A percentile compares a stretch with the other conserved stretches of the same genome.
Conservation (phyloP, 2,797 vertebrate genomes). For the Siniperca scherzeri region DNA sequence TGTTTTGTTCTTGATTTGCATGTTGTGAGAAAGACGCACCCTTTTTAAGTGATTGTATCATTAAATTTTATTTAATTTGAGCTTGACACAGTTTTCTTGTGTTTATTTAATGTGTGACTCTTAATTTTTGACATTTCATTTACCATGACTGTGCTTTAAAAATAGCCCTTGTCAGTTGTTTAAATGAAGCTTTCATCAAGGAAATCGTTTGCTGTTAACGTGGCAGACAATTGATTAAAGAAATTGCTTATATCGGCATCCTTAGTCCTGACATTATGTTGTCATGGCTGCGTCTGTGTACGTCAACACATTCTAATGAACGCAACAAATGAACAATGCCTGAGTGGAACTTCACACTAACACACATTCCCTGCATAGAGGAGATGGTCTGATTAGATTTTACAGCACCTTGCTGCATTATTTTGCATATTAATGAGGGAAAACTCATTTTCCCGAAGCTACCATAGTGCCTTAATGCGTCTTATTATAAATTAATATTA, state of each 20-base stretch:
- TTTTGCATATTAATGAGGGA: conserved; percentile 76
- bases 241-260: conserved; percentile 36
- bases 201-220: conserved; percentile 55
- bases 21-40: not conserved
- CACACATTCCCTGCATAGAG: conserved; percentile 29
- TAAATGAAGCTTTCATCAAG: conserved; percentile 33
- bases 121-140: conserved; percentile 45
- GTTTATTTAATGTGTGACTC: conserved; percentile 31
- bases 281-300: not conserved
- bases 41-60: conserved; percentile 15
- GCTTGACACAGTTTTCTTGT: conserved; percentile 2
- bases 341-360: conserved; percentile 37
- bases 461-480: conserved; percentile 41
- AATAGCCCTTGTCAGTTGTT: conserved; percentile 21
- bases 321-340: conserved; percentile 22
- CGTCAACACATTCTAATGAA: conserved; percentile 9
- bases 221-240: conserved; percentile 32
- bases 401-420: conserved; percentile 73
- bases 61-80: conserved; percentile 29
- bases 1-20: not conserved
- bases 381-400: conserved; percentile 71
- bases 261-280: conserved; percentile 7
- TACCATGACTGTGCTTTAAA: not conserved
- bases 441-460: conserved; percentile 60
- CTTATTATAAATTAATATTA: conserved; percentile 64